Evolutionary conservation across 2,888 invertebrate genomes (phyloP).

Genomic region (Cheiracanthium punctorium): DNA sequence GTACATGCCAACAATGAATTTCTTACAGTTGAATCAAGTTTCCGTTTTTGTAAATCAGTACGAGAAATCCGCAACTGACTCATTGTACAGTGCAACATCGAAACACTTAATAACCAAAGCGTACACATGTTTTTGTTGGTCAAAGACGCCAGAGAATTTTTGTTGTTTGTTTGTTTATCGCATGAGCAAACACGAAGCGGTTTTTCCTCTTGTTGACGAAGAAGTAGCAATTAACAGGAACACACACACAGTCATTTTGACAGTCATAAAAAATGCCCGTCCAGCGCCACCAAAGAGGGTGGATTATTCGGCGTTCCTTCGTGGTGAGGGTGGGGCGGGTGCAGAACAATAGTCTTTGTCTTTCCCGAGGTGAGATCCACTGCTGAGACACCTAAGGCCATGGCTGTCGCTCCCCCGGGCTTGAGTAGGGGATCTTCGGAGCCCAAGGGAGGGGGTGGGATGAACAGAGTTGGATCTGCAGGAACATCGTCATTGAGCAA

Average conservation of each 20-base stretch:
- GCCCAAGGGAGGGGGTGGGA: conserved; percentile 47
- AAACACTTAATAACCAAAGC: not conserved
- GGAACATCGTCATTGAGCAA: conserved; percentile 50
- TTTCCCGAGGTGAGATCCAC: conserved; percentile 65
- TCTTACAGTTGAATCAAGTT: too few relatives aligned
- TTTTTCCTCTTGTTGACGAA: not conserved
- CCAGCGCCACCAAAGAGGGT: conserved; percentile 45
- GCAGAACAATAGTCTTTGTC: conserved; percentile 64
- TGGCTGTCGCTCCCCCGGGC: conserved; percentile 57
- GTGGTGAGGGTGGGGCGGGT: conserved; percentile 46
- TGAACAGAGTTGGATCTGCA: conserved; percentile 44
- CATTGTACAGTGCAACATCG: not conserved
- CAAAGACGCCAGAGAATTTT: not conserved
- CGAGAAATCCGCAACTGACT: too few relatives aligned
- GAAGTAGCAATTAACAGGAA: not conserved
- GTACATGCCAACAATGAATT: too few relatives aligned
- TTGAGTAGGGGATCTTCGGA: conserved; percentile 54
- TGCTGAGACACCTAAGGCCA: conserved; percentile 61
- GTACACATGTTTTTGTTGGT: not conserved
- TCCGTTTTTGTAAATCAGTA: too few relatives aligned
- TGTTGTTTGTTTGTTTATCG: not conserved
- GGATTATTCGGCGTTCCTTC: conserved; percentile 40
- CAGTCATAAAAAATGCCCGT: conserved; percentile 69
- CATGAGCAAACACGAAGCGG: not conserved
- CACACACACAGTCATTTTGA: not conserved